Base-by-base conservation (phyloP, 2,888 invertebrate genomes). In the Caenorhabditis sp. region DNA sequence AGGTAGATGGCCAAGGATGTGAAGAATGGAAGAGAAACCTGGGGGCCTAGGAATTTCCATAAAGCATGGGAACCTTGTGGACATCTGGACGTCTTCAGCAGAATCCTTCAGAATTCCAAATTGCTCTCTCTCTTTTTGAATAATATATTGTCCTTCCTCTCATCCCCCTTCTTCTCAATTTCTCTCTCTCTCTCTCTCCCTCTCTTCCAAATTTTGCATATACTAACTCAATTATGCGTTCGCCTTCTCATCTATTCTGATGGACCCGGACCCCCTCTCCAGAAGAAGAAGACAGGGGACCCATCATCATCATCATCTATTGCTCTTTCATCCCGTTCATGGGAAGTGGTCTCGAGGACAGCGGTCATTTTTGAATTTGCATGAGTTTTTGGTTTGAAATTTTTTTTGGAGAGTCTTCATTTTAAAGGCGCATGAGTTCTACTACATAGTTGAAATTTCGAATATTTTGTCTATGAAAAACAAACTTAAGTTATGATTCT, bases 171-270 rank as follows among this genome's bases (percentile, higher is more conserved):
- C 12, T 41, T 54, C 54, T 38, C 69, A 31, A 26, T 26, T 28
- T 31, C 38, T 38, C 51, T n/a, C 31, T 35, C 31, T 35, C 8
- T 8, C 24, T 63, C 51, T 38, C 68, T 19, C 19, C 19, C 35
- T 35, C 41, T 41, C 38, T 47, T 24, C 63, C 63, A 44, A 64
- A 64, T 64, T 64, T 47, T 64, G 63, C 63, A 64, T 64, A 35
- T 54, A 35, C 63, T 63, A 73, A 73, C 73, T 73, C 73, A 73
- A 73, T 73, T 73, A 73, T 73, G 63, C 73, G 72, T 72, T 59
- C 70, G 41, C 31, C 59, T 47, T 61, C 61, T 73, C 73, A 61
- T 51, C 51, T 51, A 61, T 61, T 24, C n/a, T 38, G 59, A 35
- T 19, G n/a, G 38, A 38, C 38, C 49, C 19, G n/a, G n/a, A n/a